These are phyloP conservation scores for Arizona elegans DNA, from an alignment of 2,113 vertebrate genomes.

Conservation along the genomic window DNA sequence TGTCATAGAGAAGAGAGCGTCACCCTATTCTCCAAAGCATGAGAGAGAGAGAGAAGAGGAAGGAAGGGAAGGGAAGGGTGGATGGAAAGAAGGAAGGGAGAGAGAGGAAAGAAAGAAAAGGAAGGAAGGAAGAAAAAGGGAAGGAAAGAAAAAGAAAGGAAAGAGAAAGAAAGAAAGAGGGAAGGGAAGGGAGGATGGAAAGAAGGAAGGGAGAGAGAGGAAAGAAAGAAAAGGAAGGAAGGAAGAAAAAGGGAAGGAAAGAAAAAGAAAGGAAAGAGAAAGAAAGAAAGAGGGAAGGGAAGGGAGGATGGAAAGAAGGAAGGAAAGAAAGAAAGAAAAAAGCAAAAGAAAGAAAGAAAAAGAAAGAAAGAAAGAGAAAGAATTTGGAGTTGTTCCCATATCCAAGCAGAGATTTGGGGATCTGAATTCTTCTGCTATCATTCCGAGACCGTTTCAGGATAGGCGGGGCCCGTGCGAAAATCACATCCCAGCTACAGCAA, in stretches of 20 bases:
- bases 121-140: fast-evolving
- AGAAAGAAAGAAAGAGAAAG: fast-evolving
- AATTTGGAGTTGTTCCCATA: background rate
- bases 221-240: too few relatives aligned
- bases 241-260: too few relatives aligned
- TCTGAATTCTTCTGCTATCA: background rate
- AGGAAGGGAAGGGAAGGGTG: background rate
- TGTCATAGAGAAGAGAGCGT: background rate
- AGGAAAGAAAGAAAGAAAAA: too few relatives aligned
- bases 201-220: too few relatives aligned
- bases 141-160: too few relatives aligned
- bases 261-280: too few relatives aligned
- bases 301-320: fast-evolving
- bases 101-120: too few relatives aligned
- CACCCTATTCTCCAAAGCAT: background rate
- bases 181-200: too few relatives aligned
- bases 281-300: background rate
- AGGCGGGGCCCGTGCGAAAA: slow-evolving; percentile 1
- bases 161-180: too few relatives aligned
- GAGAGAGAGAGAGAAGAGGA: fast-evolving
- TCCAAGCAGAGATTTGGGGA: background rate
- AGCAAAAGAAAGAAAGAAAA: background rate
- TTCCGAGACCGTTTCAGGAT: slow-evolving; percentile 13
- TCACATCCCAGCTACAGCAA: slow-evolving; percentile 13
- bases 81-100: background rate